Base-by-base conservation (phyloP, 2,113 vertebrate species). In the Hiodon tergisus region DNA sequence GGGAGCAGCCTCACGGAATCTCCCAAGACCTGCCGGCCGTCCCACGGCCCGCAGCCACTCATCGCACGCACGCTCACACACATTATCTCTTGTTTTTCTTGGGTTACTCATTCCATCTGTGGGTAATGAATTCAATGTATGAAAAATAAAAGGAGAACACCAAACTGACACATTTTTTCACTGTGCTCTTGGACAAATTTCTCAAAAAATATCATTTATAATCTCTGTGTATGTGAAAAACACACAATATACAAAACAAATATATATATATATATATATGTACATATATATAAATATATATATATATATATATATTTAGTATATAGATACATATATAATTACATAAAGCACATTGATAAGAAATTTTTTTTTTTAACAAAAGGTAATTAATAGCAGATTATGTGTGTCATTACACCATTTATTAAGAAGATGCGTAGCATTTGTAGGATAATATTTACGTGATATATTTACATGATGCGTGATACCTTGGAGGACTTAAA, bases 1-100 rank as follows among this genome's bases (percentile, higher is more conserved):
- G 85, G 88, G 90, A 91, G 92, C 91, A 90, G 31, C 31, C 31
- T 31, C 31, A 31, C 31, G 2, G 31, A 31, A 0, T 31, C 31
- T 31, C 31, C 31, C 31, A 31, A 31, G 31, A 31, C 31, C 31
- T 31, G 31, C 31, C 31, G 31, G 31, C 31, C 31, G 31, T 1
- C 31, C 31, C 31, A 31, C 31, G 2, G 0, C 31, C 31, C 31
- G 31, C 31, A 31, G 31, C 31, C 76, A 48, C 76, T 87, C 86
- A 91, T 92, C 75, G 3, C 55, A 78, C 85, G 84, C 87, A 88
- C 77, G 74, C 55, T 59, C 54, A 86, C 82, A 85, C 90, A 91
- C 86, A 87, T 92, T 92, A 89, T 88, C 88, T 66, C 76, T 59
- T 80, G 81, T 78, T 84, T 83, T 81, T 57, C 17, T 50, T 77